Conservation (phyloP, 2,797 vertebrate species). For the Chloroceryle amazona region DNA sequence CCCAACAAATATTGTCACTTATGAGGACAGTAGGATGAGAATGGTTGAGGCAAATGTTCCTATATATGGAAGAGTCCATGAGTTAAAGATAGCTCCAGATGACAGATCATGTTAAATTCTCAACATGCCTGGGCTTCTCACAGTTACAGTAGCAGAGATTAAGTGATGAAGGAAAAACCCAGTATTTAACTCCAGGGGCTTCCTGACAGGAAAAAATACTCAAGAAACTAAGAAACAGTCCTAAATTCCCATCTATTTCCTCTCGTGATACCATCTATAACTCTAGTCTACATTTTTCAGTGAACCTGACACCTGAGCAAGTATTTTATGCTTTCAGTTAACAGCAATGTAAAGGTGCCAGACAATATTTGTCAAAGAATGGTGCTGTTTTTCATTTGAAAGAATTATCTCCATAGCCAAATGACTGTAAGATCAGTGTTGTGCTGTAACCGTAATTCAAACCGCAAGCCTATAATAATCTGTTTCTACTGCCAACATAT, state of each 20-base stretch:
- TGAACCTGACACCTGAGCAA: constrained; percentile 15
- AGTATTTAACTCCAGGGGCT: neutral
- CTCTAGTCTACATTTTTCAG: neutral
- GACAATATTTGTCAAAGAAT: constrained; percentile 52
- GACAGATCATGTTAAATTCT: constrained; percentile 47
- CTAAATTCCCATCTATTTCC: neutral
- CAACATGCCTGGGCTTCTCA: neutral
- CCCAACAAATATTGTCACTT: neutral
- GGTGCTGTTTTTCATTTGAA: constrained; percentile 64
- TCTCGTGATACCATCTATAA: neutral
- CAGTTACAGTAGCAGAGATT: constrained; percentile 18
- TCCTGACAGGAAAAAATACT: neutral
- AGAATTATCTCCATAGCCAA: neutral
- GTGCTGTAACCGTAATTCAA: constrained; percentile 41
- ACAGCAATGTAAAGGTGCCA: constrained; percentile 50
- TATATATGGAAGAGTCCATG: constrained; percentile 52
- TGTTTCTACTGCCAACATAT: constrained; percentile 18
- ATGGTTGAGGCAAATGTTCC: neutral
- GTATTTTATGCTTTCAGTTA: constrained; percentile 65
- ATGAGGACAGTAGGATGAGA: neutral
- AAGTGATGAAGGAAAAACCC: neutral
- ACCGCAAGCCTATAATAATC: constrained; percentile 34
- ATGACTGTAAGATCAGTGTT: constrained; percentile 15
- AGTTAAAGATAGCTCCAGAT: constrained; percentile 38
- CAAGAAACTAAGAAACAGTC: neutral